Base-by-base conservation (phyloP, 2,888 invertebrate genomes). In the Ecliptopera silaceata region DNA sequence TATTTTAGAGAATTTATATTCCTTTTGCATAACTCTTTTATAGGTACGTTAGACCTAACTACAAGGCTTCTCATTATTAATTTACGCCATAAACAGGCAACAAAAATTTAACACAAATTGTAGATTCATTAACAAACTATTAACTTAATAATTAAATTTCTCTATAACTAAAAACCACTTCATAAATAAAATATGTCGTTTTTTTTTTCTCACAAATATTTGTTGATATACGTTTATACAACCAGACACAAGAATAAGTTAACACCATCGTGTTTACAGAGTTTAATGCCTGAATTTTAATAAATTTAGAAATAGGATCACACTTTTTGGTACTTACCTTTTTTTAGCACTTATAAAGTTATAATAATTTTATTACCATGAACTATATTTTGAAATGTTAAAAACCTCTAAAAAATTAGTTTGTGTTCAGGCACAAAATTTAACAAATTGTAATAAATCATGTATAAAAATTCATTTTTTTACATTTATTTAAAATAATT, bases 1-100 rank as follows among this genome's bases (percentile, higher is more conserved):
- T 44, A 22, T 42, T 57, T 64, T 48, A 53, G 41, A 61, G 57
- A 58, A 63, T 66, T 65, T 69, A 64, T 64, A 65, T 64, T 65
- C 45, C 45, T 47, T 34, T 54, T 64, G 59, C 59, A 59, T 66
- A 66, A 64, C 59, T 61, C 59, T 59, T 61, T 52, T 63, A 64
- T 26, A 59, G 59, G 57, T 61, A 58, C 56, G 50, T 56, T 56
- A 44, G 51, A 65, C 63, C 62, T 50, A 54, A 57, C 61, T 66
- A 64, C 58, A 46, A 64, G 44, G 56, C 44, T 36, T 53, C 13
- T 52, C 20, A 45, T 50, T 43, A 17, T 56, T 22, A 48, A 54
- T 60, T 50, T 50, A 32, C 41, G 50, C 63, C 64, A 39, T 54
- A 49, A 12, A 51, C 56, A 50, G 57, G 22, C 54, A 64, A 64